A percentile compares a stretch with the other conserved stretches of the same genome.
phyloP scores from a whole-genome alignment of 1,140 invertebrate species.

The Heliconius hewitsoni region DNA sequence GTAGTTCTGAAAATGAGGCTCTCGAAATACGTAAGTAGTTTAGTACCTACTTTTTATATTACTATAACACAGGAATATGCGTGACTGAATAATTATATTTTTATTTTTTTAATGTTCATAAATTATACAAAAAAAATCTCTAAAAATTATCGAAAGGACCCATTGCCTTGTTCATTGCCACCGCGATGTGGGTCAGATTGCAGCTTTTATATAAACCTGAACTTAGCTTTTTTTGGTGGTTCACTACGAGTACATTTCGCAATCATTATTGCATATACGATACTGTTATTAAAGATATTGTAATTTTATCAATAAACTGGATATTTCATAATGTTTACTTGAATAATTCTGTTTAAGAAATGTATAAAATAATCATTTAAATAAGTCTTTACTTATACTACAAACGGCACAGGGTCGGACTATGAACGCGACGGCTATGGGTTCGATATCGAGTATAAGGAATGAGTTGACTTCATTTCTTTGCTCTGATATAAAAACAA shows the following conservation, averaged over 20 bases:
- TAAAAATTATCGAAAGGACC: neutral
- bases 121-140: too few species aligned
- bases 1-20: constrained; percentile 48
- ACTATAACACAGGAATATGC: too few species aligned
- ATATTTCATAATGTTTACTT: too few species aligned
- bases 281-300: constrained; percentile 11
- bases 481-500: too few species aligned
- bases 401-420: too few species aligned
- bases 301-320: constrained; percentile 1
- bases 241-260: constrained; percentile 25
- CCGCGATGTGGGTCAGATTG: constrained; percentile 31
- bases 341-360: too few species aligned
- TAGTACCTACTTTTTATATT: neutral
- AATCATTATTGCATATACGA: constrained; percentile 22
- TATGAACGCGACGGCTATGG: too few species aligned
- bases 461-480: too few species aligned
- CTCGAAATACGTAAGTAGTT: constrained; percentile 54
- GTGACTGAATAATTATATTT: neutral
- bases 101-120: too few species aligned
- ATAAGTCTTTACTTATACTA: neutral
- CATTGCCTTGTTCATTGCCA: constrained; percentile 18
- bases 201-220: constrained; percentile 33
- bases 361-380: neutral
- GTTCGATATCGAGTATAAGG: too few species aligned
- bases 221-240: constrained; percentile 24